Evolutionary conservation across 2,797 vertebrate genomes (phyloP), one percentile per base, ranked within the genome.

Genomic region (Peromyscus eremicus): DNA sequence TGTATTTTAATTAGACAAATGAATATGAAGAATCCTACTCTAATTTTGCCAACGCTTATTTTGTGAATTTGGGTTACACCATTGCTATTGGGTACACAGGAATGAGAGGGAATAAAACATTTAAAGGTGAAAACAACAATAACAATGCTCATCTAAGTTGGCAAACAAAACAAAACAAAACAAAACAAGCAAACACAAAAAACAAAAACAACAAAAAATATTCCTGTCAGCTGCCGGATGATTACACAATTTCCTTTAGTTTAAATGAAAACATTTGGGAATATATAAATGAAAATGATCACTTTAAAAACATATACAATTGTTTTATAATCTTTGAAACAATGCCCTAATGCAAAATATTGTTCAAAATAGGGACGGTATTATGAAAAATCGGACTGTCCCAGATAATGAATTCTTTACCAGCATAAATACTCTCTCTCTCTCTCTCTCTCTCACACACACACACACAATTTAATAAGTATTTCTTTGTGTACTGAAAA

Each of bases 251-350:
- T 91, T 96, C 55, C 32, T 57, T 57, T 68, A 92, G 55, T 89
- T 91, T 66, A 87, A 87, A 14, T 82, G 87, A 96, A 96, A 95
- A 94, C 34, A 94, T 62, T 32, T 92, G 89, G 70, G 11, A 93
- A 90, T 75, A 94, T 25, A 92, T 52, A 92, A 92, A 68, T 62
- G 8, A 95, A 93, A 85, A 70, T 7, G 37, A 89, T 64, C n/a
- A 46, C 57, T 92, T 92, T 89, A 64, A 52, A 43, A 52, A 86
- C 8, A 52, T 40, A 91, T 4, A 29, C 0, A 93, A 75, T 64
- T 96, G 89, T 94, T 76, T 73, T 95, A 1, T 82, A 80, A 83
- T 71, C 57, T 82, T 70, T 73, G 13, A 89, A 95, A 49, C 76
- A 71, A 91, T 95, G 27, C 77, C 25, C 34, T 81, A 91, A 89